Conservation (phyloP, 2,888 invertebrate species). For the Phalera bucephala region DNA sequence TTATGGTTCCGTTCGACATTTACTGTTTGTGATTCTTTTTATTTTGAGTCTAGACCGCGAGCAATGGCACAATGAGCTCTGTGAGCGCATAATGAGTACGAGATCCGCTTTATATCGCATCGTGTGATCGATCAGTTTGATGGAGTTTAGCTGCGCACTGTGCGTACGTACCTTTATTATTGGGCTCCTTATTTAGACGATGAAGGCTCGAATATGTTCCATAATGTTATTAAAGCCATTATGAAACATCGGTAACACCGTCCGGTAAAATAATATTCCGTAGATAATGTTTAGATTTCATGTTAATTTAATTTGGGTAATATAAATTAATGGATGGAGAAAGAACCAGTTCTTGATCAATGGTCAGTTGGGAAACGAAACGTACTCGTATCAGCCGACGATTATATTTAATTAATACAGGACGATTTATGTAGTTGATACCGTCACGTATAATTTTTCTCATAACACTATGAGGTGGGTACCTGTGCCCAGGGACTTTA, state of each 20-base stretch:
- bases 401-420: slow-evolving; percentile 73
- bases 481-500: slow-evolving; percentile 41
- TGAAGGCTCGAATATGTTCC: neutral
- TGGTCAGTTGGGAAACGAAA: slow-evolving; percentile 53
- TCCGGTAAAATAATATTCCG: slow-evolving; percentile 46
- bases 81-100: slow-evolving; percentile 55
- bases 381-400: slow-evolving; percentile 54
- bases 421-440: slow-evolving; percentile 63
- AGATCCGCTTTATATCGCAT: slow-evolving; percentile 52
- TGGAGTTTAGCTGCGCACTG: slow-evolving; percentile 7
- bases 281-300: slow-evolving; percentile 58
- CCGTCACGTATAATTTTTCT: slow-evolving; percentile 62
- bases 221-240: neutral
- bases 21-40: slow-evolving; percentile 71
- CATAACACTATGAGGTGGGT: slow-evolving; percentile 49
- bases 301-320: slow-evolving; percentile 71
- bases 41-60: slow-evolving; percentile 64
- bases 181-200: neutral
- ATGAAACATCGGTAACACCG: slow-evolving; percentile 32
- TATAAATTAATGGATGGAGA: slow-evolving; percentile 65
- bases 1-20: slow-evolving; percentile 82
- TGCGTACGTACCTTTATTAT: neutral
- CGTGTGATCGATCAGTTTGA: slow-evolving; percentile 24
- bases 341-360: slow-evolving; percentile 61
- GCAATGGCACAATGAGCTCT: slow-evolving; percentile 54